These are phyloP conservation scores for Elanoides forficatus DNA, from an alignment of 2,113 vertebrate genomes.

Conservation along the genomic window DNA sequence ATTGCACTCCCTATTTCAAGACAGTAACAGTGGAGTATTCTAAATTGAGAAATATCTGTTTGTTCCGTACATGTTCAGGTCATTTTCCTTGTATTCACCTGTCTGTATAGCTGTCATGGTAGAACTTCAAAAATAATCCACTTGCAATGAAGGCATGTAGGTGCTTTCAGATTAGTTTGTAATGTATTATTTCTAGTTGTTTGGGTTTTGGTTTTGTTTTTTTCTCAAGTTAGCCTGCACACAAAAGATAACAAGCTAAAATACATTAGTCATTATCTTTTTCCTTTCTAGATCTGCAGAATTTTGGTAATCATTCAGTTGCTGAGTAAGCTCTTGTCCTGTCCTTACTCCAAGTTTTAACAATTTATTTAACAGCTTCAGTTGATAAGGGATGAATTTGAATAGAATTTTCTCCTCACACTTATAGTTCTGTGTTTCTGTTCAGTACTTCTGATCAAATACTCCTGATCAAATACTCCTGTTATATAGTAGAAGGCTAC, in stretches of 20 bases:
- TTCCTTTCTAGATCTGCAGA: neutral
- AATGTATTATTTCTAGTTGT: neutral
- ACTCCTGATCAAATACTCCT: neutral
- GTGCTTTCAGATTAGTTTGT: neutral
- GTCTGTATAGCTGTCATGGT: neutral
- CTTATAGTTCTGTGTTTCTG: neutral
- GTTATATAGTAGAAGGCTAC: neutral
- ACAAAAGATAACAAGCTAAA: neutral
- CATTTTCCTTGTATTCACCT: neutral
- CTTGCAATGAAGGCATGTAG: neutral
- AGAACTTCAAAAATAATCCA: neutral
- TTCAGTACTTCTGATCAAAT: neutral
- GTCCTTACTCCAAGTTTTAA: neutral
- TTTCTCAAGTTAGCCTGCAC: neutral
- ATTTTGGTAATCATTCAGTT: neutral
- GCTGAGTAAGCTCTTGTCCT: neutral
- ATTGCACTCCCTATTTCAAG: neutral
- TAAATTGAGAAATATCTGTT: neutral
- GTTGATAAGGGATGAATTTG: neutral
- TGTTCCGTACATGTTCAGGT: neutral
- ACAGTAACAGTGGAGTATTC: neutral
- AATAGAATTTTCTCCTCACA: neutral
- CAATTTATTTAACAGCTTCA: neutral
- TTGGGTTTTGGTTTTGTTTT: neutral
- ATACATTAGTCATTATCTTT: neutral